phyloP scores from a whole-genome alignment of 2,113 vertebrate species.

The Dromaius novaehollandiae region DNA sequence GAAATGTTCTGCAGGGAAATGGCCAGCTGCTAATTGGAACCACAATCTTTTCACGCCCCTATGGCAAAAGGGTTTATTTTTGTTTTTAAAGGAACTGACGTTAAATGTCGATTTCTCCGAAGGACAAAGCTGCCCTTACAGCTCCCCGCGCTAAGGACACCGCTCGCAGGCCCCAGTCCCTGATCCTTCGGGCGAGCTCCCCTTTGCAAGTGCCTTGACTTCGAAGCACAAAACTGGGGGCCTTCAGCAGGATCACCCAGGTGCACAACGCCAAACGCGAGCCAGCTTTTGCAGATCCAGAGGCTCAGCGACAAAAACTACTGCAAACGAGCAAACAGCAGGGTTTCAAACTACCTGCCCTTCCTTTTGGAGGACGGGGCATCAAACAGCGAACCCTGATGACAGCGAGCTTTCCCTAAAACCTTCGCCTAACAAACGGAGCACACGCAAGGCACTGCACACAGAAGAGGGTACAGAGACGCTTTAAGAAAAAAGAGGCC shows the following conservation, averaged over 20 bases:
- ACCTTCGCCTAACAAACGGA: background rate
- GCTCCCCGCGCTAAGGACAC: background rate
- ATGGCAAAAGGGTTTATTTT: slow-evolving; percentile 40
- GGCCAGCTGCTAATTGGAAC: slow-evolving; percentile 72
- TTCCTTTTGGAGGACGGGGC: background rate
- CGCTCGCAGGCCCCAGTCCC: background rate
- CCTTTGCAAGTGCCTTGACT: background rate
- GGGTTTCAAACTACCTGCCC: background rate
- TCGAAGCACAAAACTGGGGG: background rate
- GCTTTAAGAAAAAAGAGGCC: fast-evolving
- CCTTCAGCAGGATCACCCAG: background rate
- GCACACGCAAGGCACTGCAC: fast-evolving
- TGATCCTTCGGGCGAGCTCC: background rate
- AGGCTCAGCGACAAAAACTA: background rate
- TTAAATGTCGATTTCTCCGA: slow-evolving; percentile 15
- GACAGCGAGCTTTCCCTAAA: background rate
- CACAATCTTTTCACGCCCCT: slow-evolving; percentile 52
- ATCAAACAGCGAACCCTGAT: fast-evolving
- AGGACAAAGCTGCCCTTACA: background rate
- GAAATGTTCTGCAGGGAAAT: slow-evolving; percentile 66
- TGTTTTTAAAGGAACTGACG: background rate
- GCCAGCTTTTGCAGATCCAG: background rate
- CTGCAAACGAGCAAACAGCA: background rate
- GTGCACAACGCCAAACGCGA: fast-evolving
- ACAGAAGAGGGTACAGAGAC: background rate